Evolutionary conservation across 2,888 invertebrate species (phyloP).

Genomic region (Machimus atricapillus): DNA sequence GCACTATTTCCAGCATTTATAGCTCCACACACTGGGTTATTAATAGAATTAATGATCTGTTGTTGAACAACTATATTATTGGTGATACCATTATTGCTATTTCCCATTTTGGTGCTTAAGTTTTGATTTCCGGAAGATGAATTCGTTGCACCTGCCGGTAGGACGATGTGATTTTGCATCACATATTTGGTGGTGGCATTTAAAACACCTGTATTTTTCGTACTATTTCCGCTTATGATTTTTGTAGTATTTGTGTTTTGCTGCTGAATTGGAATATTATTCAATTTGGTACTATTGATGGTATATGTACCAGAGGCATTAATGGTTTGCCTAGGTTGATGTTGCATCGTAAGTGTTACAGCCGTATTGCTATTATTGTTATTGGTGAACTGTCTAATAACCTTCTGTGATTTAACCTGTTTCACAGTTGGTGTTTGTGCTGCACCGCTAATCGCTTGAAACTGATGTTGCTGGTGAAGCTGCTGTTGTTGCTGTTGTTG

Average conservation of each 20-base stretch:
- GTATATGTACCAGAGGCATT: conserved; percentile 50
- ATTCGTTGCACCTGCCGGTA: conserved; percentile 25
- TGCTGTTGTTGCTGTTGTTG: conserved; percentile 39
- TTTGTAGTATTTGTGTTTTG: conserved; percentile 52
- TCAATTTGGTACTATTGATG: conserved; percentile 51
- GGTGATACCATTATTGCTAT: conserved; percentile 36
- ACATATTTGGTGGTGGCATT: conserved; percentile 45
- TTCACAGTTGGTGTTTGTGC: conserved; percentile 46
- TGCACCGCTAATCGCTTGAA: background rate
- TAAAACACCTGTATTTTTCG: background rate
- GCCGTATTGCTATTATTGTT: conserved; percentile 49
- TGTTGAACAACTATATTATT: conserved; percentile 50
- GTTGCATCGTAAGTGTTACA: conserved; percentile 46
- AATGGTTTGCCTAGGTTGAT: conserved; percentile 47
- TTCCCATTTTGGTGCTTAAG: conserved; percentile 14
- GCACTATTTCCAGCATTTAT: background rate
- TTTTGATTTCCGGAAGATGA: conserved; percentile 34
- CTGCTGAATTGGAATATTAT: conserved; percentile 50
- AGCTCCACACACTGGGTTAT: conserved; percentile 43
- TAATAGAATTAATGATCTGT: conserved; percentile 49
- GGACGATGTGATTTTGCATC: conserved; percentile 47
- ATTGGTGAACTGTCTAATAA: conserved; percentile 58
- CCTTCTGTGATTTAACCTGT: conserved; percentile 51
- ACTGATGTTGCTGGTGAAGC: conserved; percentile 38
- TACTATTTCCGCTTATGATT: conserved; percentile 31